These are phyloP conservation scores for Hoplias malabaricus DNA, from an alignment of 2,113 vertebrate genomes.

Conservation along the genomic window DNA sequence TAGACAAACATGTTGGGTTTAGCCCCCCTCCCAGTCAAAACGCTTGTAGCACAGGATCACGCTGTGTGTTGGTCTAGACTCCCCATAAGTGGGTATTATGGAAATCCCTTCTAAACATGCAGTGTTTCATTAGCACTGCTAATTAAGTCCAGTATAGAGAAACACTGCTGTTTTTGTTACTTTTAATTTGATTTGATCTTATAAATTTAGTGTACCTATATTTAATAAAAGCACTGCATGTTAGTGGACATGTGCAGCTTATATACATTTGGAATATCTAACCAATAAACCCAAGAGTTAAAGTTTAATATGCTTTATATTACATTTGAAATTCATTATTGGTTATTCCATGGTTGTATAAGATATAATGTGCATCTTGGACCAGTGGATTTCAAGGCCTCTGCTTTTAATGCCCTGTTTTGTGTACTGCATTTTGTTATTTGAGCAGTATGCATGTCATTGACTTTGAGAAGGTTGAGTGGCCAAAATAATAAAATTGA, in stretches of 20 bases:
- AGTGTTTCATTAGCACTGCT: constrained; percentile 27
- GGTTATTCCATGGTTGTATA: background rate
- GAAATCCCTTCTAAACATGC: constrained; percentile 35
- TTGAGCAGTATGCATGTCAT: background rate
- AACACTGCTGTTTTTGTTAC: background rate
- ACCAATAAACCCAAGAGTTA: too few relatives aligned
- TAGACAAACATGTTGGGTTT: constrained; percentile 5
- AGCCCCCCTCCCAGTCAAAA: constrained; percentile 7
- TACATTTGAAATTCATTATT: background rate
- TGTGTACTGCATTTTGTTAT: too few relatives aligned
- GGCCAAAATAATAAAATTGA: background rate
- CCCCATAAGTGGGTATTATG: constrained; percentile 46
- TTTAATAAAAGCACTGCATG: too few relatives aligned
- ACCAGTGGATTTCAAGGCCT: background rate
- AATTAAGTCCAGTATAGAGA: background rate
- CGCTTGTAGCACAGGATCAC: constrained; percentile 1
- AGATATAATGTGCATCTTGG: background rate
- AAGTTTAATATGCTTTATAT: background rate
- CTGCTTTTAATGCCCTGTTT: background rate
- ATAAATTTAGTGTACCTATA: background rate
- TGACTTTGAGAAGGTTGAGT: background rate
- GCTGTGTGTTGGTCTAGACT: constrained; percentile 59
- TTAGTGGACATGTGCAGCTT: background rate
- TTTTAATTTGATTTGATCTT: background rate
- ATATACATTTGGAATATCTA: background rate